Evolutionary conservation across 2,888 invertebrate species (phyloP).

Genomic region (Dynastes tityus): DNA sequence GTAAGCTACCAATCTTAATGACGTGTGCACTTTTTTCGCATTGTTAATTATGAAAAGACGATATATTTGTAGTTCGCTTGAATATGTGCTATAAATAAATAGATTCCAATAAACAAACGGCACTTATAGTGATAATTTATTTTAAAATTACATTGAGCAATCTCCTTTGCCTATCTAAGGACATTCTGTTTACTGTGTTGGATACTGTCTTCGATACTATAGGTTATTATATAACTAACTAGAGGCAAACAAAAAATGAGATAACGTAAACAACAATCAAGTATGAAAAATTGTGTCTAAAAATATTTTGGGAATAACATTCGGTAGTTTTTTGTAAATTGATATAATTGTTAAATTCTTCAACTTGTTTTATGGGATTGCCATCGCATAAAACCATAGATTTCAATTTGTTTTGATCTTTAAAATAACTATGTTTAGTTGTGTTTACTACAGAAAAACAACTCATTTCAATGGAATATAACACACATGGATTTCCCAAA

Average conservation of each 20-base stretch:
- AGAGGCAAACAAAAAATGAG: not conserved
- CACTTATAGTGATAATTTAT: not conserved
- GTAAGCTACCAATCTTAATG: too few species aligned
- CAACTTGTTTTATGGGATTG: too few species aligned
- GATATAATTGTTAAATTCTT: not conserved
- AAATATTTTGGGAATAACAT: not conserved
- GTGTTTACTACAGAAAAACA: too few species aligned
- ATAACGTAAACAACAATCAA: not conserved
- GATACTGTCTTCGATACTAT: not conserved
- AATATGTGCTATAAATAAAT: not conserved
- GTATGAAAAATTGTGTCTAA: not conserved
- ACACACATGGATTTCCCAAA: too few species aligned
- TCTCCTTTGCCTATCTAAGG: conserved; percentile 13
- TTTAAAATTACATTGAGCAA: not conserved
- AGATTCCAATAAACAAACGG: not conserved
- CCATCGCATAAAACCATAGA: too few species aligned
- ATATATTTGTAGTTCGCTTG: not conserved
- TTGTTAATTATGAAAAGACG: not conserved
- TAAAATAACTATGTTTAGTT: too few species aligned
- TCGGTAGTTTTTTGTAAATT: not conserved
- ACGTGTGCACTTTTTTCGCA: too few species aligned
- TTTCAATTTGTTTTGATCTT: too few species aligned
- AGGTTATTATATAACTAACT: not conserved
- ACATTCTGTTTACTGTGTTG: conserved; percentile 5
- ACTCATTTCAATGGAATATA: too few species aligned